These are phyloP conservation scores for Eumeta japonica DNA, from an alignment of 1,140 invertebrate species.

Conservation along the genomic window DNA sequence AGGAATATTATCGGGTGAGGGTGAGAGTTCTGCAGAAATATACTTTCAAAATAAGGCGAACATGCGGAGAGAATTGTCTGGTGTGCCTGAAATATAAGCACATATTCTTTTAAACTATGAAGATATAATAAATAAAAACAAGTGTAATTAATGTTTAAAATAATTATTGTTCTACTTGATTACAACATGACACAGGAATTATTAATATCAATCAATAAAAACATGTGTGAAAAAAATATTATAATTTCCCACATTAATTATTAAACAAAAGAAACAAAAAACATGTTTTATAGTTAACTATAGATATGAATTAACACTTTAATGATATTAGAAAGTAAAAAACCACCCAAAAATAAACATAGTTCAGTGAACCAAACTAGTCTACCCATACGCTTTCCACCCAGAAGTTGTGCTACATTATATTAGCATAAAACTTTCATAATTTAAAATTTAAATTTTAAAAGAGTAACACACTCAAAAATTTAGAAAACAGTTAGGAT, in stretches of 20 bases:
- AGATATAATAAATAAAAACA: background rate
- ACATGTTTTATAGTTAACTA: no score
- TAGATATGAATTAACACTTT: no score
- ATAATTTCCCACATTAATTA: no score
- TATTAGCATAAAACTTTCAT: slow-evolving; percentile 51
- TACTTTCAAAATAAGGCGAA: slow-evolving; percentile 91
- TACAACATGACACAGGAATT: no score
- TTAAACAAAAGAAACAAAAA: no score
- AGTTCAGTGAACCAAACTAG: slow-evolving; percentile 29
- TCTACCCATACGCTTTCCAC: slow-evolving; percentile 32
- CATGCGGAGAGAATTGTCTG: slow-evolving; percentile 91
- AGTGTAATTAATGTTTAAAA: no score
- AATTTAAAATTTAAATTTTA: slow-evolving; percentile 9
- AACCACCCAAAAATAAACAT: slow-evolving; percentile 24
- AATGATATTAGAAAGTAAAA: slow-evolving; percentile 54
- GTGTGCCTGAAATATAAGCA: slow-evolving; percentile 67
- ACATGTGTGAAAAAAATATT: no score
- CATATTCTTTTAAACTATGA: background rate
- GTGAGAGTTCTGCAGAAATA: slow-evolving; percentile 87
- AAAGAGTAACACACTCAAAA: no score
- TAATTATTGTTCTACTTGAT: no score
- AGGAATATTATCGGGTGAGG: slow-evolving; percentile 90
- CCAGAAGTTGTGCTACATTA: slow-evolving; percentile 53
- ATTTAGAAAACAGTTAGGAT: no score
- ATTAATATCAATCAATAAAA: no score